Conservation (phyloP, 2,888 invertebrate genomes). For the Mythimna vitellina region DNA sequence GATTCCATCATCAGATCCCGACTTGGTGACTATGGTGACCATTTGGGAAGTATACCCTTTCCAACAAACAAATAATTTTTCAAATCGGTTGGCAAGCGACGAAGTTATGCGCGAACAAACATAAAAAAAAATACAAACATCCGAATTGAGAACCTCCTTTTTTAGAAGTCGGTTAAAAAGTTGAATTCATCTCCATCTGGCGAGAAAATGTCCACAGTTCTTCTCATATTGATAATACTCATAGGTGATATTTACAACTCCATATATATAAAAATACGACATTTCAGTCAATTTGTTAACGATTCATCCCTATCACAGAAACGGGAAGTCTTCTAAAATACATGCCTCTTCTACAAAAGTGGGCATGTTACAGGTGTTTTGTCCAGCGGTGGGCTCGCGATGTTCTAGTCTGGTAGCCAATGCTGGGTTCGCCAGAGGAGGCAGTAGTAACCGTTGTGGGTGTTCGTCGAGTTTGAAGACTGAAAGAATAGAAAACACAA, state of each 20-base stretch:
- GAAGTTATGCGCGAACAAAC: no score
- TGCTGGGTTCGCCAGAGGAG: conserved; percentile 94
- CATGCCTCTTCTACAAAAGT: conserved; percentile 1
- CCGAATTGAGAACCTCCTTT: no score
- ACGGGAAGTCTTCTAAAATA: neutral
- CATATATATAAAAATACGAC: conserved; percentile 5
- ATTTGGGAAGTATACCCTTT: no score
- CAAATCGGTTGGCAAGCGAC: no score
- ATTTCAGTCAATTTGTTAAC: neutral
- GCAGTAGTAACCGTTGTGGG: conserved; percentile 90
- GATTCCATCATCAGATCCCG: no score
- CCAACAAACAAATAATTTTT: no score
- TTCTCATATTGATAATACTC: no score
- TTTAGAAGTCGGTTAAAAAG: no score
- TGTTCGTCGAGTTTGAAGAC: conserved; percentile 59
- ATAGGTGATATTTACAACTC: neutral
- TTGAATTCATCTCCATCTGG: no score
- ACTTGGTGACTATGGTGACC: no score
- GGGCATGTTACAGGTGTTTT: conserved; percentile 39
- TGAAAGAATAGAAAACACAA: conserved; percentile 52
- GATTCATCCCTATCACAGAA: neutral
- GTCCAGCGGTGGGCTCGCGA: conserved; percentile 41
- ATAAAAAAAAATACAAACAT: no score
- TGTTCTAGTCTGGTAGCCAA: conserved; percentile 90
- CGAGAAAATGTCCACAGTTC: no score